phyloP scores from a whole-genome alignment of 1,140 invertebrate species.

The Dendroctonus ponderosae region DNA sequence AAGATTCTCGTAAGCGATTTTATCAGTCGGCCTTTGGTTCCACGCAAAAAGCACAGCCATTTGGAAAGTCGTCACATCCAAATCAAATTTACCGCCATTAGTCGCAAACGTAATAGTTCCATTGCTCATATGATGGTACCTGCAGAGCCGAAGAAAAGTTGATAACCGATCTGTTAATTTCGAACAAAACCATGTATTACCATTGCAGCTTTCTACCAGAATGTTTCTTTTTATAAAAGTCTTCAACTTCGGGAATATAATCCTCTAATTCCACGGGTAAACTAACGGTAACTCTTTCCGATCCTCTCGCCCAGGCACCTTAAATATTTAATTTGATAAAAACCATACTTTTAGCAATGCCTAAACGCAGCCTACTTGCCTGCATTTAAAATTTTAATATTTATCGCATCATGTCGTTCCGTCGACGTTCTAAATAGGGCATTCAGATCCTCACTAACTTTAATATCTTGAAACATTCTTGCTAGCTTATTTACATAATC shows the following conservation, averaged over 20 bases:
- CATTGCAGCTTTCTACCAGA: slow-evolving; percentile 97
- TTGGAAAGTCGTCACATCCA: slow-evolving; percentile 99
- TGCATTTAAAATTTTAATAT: slow-evolving; percentile 95
- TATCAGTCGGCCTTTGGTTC: slow-evolving; percentile 92
- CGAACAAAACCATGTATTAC: slow-evolving; percentile 48
- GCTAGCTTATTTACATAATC: slow-evolving; percentile 99
- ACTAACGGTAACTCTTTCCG: slow-evolving; percentile 91
- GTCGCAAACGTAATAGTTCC: slow-evolving; percentile 96
- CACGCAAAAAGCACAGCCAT: slow-evolving; percentile 99
- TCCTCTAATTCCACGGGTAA: slow-evolving; percentile 96
- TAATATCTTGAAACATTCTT: slow-evolving; percentile 97
- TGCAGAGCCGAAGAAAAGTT: slow-evolving; percentile 11
- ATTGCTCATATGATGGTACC: slow-evolving; percentile 98
- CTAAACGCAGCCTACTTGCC: slow-evolving; percentile 47
- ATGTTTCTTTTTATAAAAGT: slow-evolving; percentile 95
- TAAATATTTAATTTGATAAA: not conserved
- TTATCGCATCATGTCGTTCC: slow-evolving; percentile 69
- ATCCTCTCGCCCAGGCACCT: slow-evolving; percentile 92
- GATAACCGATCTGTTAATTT: not conserved
- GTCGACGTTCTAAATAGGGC: slow-evolving; percentile 64
- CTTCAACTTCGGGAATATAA: slow-evolving; percentile 95
- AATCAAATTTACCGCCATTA: slow-evolving; percentile 90
- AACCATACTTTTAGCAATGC: not conserved
- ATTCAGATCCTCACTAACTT: slow-evolving; percentile 98
- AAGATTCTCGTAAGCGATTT: slow-evolving; percentile 93